Base-by-base conservation (phyloP, 2,113 vertebrate species). In the Maylandia zebra region DNA sequence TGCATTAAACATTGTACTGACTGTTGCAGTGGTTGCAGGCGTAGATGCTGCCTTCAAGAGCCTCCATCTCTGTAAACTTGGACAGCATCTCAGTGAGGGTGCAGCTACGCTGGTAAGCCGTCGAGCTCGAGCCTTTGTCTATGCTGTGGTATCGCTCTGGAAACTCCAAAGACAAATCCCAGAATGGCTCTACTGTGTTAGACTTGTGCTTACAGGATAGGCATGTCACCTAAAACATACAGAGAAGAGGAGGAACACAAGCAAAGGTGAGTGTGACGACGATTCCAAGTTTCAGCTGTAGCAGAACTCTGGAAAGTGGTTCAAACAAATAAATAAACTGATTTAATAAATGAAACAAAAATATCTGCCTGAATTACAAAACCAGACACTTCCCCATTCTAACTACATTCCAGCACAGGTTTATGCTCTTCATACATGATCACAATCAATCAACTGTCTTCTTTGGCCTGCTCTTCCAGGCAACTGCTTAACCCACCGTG, bases 11-110 rank as follows among this genome's bases (percentile, higher is more conserved):
- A 8, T 27, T 74, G 19, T 55, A 97, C 99, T 98, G 78, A 99
- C 99, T 97, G 98, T 99, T 99, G 97, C 98, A 99, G 87, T 98
- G 98, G 96, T 99, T 98, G 83, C 98, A 99, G n/a, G 98, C 98
- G 13, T 99, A 99, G 93, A 99, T 98, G 94, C 97, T 97, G 52
- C 99, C 99, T 94, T 99, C 98, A 88, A 99, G 97, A 71, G 98
- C 98, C 93, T 99, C 99, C 2, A 98, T 99, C 96, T 99, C 99
- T 1, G 99, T 99, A 96, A 99, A 99, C 95, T 99, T 99, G 95
- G 98, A 98, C 95, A 99, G 90, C 99, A 99, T 99, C 93, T 99
- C 99, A 0, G 98, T 99, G 81, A 99, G 98, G 88, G 98, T 96
- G 96, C 99, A 99, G 97, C 98, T 97, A 16, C 96, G 96, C 88